Percentiles rank a stretch among this genome's conserved stretches.
phyloP scores from a whole-genome alignment of 2,113 vertebrate species.

The Anguilla rostrata region DNA sequence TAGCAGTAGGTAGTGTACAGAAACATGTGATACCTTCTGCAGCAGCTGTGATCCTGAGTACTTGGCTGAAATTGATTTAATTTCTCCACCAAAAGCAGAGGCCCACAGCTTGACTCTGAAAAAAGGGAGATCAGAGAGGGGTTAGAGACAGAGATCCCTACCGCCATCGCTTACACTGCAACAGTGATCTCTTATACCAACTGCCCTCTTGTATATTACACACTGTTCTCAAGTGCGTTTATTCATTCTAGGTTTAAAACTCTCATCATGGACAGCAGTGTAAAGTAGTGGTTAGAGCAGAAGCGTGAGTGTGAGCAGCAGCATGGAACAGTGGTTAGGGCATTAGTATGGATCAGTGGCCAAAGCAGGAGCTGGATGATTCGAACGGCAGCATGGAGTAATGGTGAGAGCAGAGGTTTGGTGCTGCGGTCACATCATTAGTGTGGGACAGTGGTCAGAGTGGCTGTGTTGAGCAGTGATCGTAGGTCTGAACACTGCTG shows the following conservation, averaged over 20 bases:
- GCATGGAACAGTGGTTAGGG: neutral
- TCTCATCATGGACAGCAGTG: neutral
- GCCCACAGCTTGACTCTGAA: conserved; percentile 96
- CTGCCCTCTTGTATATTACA: no score
- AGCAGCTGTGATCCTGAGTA: conserved; percentile 95
- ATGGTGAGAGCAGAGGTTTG: no score
- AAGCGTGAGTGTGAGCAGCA: neutral
- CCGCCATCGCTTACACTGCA: no score
- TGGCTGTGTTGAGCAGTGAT: neutral
- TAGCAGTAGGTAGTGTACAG: neutral
- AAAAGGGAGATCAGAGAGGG: conserved; percentile 23
- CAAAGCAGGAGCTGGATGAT: neutral
- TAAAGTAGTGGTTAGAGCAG: neutral
- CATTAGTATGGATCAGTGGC: neutral
- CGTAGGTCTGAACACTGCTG: no score
- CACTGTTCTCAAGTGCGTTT: no score
- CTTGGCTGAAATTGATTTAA: conserved; percentile 96
- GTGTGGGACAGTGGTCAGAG: neutral
- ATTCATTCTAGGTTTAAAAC: neutral
- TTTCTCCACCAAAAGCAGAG: conserved; percentile 96
- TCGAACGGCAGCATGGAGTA: no score
- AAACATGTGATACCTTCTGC: conserved; percentile 82
- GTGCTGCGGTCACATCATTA: neutral
- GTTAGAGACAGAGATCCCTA: neutral
- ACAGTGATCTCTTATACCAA: no score